Evolutionary conservation across 2,797 vertebrate species (phyloP), one percentile per base, ranked within the genome.

Genomic region (Coregonus ussuriensis): DNA sequence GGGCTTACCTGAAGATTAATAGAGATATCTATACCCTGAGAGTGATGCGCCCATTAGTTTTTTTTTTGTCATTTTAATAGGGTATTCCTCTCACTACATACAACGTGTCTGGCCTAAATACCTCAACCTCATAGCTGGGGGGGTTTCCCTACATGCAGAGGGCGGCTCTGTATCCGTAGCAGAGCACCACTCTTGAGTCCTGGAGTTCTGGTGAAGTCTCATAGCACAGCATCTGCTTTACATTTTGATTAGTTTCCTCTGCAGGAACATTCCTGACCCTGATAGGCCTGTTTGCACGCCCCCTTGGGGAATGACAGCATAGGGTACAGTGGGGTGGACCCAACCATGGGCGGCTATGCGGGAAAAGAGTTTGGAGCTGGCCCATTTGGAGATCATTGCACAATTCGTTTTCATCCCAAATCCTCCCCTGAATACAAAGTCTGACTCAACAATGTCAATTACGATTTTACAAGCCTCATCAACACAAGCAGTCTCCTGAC

Each of bases 171-270:
- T 7, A 59, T 59, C 59, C 82, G 56, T 3, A 4, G 6, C 66
- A 68, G 79, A 76, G 71, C 29, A 74, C 14, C 68, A 68, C 75
- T 73, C 67, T 62, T 54, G 70, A 79, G 75, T 52, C 66, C 77
- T 13, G 2, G 16, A 33, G 47, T 54, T 54, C 31, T 15, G 33
- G 70, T 52, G 62, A 71, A 65, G n/a, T 71, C 65, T 65, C 63
- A 37, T 65, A 25, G 41, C 29, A 51, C 78, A 56, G 84, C 90
- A 92, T 92, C 86, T 91, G 90, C 85, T 93, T 92, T 89, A 85
- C 83, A 91, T 92, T 91, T 89, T 74, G 67, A 92, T 89, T 77
- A 89, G 87, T 77, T 86, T 86, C 78, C 84, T 86, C 25, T 71
- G 68, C 76, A 66, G 80, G 62, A 79, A 83, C 85, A 80, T 79